Evolutionary conservation across 2,113 vertebrate genomes (phyloP).

Genomic region (Leucopsar rothschildi): DNA sequence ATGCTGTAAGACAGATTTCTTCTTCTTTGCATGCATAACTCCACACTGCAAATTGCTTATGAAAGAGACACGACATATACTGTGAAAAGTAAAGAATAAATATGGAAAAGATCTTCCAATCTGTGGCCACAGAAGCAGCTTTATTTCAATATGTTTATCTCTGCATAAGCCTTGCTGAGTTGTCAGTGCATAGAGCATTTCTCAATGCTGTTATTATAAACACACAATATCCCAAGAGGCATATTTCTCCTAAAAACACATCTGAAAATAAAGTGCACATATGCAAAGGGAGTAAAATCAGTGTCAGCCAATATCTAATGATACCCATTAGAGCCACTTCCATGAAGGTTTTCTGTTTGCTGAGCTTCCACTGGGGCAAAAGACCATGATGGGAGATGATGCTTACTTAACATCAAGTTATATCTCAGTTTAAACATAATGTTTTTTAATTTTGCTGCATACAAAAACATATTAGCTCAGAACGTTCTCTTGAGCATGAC

Average conservation of each 20-base stretch:
- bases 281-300: not conserved
- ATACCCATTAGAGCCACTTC: not conserved
- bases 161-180: not conserved
- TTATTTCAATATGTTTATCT: not conserved
- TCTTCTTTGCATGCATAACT: not conserved
- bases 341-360: not conserved
- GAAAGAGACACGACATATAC: not conserved
- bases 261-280: not conserved
- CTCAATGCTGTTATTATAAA: not conserved
- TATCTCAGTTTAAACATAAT: not conserved
- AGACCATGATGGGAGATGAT: not conserved
- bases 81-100: not conserved
- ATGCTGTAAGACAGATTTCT: not conserved
- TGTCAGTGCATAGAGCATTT: not conserved
- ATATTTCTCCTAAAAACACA: not conserved
- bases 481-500: not conserved
- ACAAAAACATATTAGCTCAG: not conserved
- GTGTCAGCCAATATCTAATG: not conserved
- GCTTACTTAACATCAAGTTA: not conserved
- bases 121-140: not conserved
- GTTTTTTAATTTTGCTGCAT: not conserved
- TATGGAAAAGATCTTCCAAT: not conserved
- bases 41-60: not conserved
- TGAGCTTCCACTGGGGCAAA: not conserved
- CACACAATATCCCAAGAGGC: not conserved